Percentiles rank a stretch among this genome's conserved stretches.
phyloP scores from a whole-genome alignment of 1,140 invertebrate species.

The Dolichoris vasculosae region DNA sequence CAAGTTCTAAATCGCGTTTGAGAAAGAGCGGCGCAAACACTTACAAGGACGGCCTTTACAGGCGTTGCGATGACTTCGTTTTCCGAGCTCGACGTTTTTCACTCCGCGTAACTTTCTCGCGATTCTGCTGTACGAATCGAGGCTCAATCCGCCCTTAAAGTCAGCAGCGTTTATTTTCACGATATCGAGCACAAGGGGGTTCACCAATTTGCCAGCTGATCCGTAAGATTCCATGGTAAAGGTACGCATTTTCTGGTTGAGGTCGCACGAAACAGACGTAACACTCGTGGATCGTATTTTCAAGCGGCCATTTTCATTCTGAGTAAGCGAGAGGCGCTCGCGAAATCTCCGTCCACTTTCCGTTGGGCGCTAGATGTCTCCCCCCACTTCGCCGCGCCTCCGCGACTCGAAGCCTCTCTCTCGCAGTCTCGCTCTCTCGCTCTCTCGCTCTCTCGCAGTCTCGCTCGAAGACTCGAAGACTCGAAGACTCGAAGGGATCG shows the following conservation, averaged over 20 bases:
- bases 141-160: not conserved
- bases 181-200: slow-evolving; percentile 32
- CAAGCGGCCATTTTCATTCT: slow-evolving; percentile 63
- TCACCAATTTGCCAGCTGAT: slow-evolving; percentile 54
- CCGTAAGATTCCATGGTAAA: slow-evolving; percentile 62
- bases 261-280: slow-evolving; percentile 36
- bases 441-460: not conserved
- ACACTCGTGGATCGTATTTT: slow-evolving; percentile 47
- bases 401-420: not conserved
- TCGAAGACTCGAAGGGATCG: not conserved
- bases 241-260: slow-evolving; percentile 55
- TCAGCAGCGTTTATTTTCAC: not conserved
- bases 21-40: not conserved
- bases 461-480: not conserved
- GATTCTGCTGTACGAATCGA: slow-evolving; percentile 6
- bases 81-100: not conserved
- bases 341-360: not conserved
- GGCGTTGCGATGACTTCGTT: slow-evolving; percentile 57
- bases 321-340: slow-evolving; percentile 13
- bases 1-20: too few relatives aligned
- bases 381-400: too few relatives aligned
- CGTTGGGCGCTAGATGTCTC: not conserved
- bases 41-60: slow-evolving; percentile 59
- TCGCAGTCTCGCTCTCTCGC: not conserved
- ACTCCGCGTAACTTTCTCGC: slow-evolving; percentile 5